Evolutionary conservation across 1,140 invertebrate genomes (phyloP).

Genomic region (Charaxes varanes): DNA sequence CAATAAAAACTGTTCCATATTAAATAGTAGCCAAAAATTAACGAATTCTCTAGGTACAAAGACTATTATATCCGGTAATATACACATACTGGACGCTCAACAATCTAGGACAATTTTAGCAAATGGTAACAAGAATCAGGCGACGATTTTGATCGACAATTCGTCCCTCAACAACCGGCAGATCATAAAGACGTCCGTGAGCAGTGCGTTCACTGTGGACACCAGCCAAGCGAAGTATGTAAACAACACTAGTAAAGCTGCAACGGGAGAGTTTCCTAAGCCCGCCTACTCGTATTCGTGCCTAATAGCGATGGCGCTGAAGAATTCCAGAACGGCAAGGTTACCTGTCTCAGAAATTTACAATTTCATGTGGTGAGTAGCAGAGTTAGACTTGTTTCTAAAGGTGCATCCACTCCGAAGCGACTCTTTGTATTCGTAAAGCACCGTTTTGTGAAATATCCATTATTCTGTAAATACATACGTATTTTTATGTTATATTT

Average conservation of each 20-base stretch:
- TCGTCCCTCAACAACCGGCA: conserved; percentile 63
- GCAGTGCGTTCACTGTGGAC: conserved; percentile 55
- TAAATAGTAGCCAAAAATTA: conserved; percentile 67
- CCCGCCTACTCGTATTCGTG: conserved; percentile 98
- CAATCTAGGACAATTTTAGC: conserved; percentile 72
- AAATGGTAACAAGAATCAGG: conserved; percentile 65
- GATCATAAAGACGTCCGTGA: conserved; percentile 66
- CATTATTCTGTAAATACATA: too few relatives aligned
- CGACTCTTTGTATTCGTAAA: too few relatives aligned
- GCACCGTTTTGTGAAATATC: too few relatives aligned
- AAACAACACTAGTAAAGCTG: conserved; percentile 52
- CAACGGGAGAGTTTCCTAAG: conserved; percentile 89
- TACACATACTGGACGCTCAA: conserved; percentile 70
- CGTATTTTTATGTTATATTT: too few relatives aligned
- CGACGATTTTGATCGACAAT: conserved; percentile 71
- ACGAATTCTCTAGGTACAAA: conserved; percentile 64
- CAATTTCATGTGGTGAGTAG: conserved; percentile 98
- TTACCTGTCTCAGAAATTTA: conserved; percentile 98
- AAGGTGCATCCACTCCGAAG: too few relatives aligned
- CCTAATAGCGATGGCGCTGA: conserved; percentile 97
- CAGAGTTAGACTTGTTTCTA: too few relatives aligned
- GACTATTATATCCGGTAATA: conserved; percentile 73
- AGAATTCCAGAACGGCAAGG: conserved; percentile 95
- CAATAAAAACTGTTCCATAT: conserved; percentile 67
- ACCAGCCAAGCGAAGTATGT: conserved; percentile 67